phyloP scores from a whole-genome alignment of 37 sponge, comb jelly and placozoan genomes.

The Bolinopsis microptera region DNA sequence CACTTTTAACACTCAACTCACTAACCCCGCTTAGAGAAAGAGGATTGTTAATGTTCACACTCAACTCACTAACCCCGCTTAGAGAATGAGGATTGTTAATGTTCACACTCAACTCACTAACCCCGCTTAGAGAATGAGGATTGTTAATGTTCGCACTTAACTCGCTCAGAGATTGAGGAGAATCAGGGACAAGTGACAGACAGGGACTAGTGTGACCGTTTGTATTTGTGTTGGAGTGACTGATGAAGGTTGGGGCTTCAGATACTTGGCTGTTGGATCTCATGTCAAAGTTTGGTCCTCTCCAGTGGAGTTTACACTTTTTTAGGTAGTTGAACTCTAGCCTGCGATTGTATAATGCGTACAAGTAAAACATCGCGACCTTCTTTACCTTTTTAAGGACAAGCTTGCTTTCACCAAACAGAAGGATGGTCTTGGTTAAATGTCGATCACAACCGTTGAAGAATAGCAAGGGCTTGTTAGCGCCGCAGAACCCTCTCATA shows the following conservation, averaged over 20 bases:
- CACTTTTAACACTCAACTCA: not conserved
- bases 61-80: not conserved
- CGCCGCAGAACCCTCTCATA: conserved; percentile 74
- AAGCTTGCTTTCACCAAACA: conserved; percentile 73
- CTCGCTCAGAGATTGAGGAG: not conserved
- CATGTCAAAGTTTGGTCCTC: not conserved
- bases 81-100: not conserved
- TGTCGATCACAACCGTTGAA: conserved; percentile 82
- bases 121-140: not conserved
- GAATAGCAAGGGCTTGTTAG: conserved; percentile 86
- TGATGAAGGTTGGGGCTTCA: not conserved
- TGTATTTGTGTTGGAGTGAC: not conserved
- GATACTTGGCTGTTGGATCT: not conserved
- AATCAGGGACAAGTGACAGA: not conserved
- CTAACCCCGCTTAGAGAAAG: too few species aligned
- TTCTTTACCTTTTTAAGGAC: conserved; percentile 84
- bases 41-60: not conserved
- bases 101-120: not conserved
- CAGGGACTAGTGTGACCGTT: not conserved
- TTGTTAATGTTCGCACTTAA: not conserved
- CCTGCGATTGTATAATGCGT: conserved; percentile 76
- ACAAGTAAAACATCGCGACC: conserved; percentile 73
- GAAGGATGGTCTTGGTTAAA: conserved; percentile 79
- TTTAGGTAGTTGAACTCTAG: conserved; percentile 77
- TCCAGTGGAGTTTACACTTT: not conserved